phyloP scores from a whole-genome alignment of 1,140 invertebrate species.

The Theocolax elegans region DNA sequence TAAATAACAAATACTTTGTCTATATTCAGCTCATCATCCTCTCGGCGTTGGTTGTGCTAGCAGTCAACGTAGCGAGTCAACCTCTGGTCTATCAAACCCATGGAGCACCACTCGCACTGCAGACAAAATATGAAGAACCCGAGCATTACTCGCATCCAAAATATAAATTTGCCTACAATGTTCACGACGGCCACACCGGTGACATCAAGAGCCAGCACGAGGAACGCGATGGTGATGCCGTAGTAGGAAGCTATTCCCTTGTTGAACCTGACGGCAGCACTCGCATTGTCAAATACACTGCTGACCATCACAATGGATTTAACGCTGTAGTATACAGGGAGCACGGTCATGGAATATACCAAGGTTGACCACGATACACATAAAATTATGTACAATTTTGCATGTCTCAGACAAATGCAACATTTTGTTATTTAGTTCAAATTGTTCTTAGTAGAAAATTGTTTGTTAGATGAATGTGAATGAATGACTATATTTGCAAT shows the following conservation, averaged over 20 bases:
- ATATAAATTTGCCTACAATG: constrained; percentile 44
- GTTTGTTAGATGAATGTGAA: too few relatives aligned
- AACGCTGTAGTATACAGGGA: constrained; percentile 51
- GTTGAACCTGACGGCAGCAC: constrained; percentile 49
- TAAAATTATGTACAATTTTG: too few relatives aligned
- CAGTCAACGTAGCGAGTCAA: constrained; percentile 61
- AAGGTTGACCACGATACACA: too few relatives aligned
- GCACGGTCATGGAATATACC: neutral
- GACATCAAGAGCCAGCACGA: constrained; percentile 52
- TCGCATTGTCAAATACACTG: constrained; percentile 56
- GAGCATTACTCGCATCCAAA: constrained; percentile 48
- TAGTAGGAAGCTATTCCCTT: constrained; percentile 48
- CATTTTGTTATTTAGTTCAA: too few relatives aligned
- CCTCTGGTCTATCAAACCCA: constrained; percentile 34
- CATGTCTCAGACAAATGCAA: too few relatives aligned
- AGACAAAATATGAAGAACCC: constrained; percentile 25
- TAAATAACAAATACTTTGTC: too few relatives aligned
- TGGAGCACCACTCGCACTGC: neutral
- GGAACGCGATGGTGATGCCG: constrained; percentile 42
- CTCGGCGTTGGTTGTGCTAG: constrained; percentile 55
- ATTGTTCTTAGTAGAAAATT: too few relatives aligned
- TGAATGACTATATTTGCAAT: too few relatives aligned
- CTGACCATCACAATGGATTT: constrained; percentile 59
- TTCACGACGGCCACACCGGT: constrained; percentile 50
- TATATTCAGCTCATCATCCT: constrained; percentile 61